Conservation (phyloP, 2,113 vertebrate species). For the Cathartes aura region DNA sequence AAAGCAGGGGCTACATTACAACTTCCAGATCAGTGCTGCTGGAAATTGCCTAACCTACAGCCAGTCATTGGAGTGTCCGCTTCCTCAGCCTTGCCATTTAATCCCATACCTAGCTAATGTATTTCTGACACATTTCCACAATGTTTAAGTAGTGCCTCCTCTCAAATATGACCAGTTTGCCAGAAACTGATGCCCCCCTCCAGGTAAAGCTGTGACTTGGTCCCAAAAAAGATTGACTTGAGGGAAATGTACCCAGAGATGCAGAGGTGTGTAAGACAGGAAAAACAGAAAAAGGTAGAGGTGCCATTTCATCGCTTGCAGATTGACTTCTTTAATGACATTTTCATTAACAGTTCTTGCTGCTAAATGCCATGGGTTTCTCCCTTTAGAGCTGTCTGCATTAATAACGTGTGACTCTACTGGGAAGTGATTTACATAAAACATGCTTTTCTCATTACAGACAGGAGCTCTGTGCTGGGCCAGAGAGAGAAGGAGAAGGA, state of each 20-base stretch:
- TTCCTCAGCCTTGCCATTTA: not conserved
- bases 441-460: not conserved
- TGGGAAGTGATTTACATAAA: constrained; percentile 30
- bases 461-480: not conserved
- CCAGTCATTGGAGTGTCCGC: not conserved
- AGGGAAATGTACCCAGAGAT: not conserved
- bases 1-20: not conserved
- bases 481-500: not conserved
- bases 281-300: not conserved
- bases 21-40: not conserved
- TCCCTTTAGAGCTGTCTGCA: constrained; percentile 13
- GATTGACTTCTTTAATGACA: constrained; percentile 34
- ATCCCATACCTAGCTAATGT: not conserved
- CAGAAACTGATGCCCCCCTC: not conserved
- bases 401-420: constrained; percentile 11
- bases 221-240: not conserved
- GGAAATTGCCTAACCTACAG: not conserved
- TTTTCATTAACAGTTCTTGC: constrained; percentile 42
- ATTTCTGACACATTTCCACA: not conserved
- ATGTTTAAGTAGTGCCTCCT: not conserved
- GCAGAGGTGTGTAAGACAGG: not conserved
- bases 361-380: constrained; percentile 22
- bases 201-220: not conserved
- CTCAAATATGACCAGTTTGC: not conserved
- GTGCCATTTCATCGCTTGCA: not conserved